phyloP scores from a whole-genome alignment of 2,888 invertebrate genomes.

The Rutpela maculata region DNA sequence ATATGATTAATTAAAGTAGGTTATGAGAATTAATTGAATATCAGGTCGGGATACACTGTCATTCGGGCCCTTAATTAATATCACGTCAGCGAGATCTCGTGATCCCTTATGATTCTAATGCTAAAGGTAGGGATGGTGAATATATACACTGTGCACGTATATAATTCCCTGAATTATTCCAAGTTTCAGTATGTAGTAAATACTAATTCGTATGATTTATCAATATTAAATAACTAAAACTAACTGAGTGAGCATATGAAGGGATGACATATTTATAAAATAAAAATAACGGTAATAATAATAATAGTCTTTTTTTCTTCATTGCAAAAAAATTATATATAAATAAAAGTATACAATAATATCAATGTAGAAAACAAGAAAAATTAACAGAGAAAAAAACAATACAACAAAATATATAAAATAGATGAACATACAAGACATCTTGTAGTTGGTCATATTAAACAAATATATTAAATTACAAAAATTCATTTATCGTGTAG shows the following conservation, averaged over 20 bases:
- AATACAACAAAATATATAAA: too few species aligned
- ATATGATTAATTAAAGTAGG: constrained; percentile 65
- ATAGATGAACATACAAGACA: too few species aligned
- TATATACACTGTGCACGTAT: neutral
- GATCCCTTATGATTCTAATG: constrained; percentile 14
- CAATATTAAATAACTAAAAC: neutral
- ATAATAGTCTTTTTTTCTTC: too few species aligned
- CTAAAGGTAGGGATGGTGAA: neutral
- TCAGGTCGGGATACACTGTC: constrained; percentile 11
- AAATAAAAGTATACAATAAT: too few species aligned
- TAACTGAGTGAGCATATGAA: neutral
- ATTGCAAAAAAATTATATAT: too few species aligned
- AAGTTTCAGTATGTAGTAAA: neutral
- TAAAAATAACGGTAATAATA: too few species aligned
- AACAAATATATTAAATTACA: too few species aligned
- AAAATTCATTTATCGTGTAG: too few species aligned
- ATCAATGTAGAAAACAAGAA: too few species aligned
- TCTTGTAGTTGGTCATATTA: too few species aligned
- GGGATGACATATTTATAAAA: too few species aligned
- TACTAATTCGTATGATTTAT: neutral
- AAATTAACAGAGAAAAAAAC: too few species aligned
- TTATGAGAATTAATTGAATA: constrained; percentile 63
- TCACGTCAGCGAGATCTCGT: neutral
- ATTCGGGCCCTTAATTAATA: neutral
- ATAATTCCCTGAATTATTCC: neutral